phyloP scores from a whole-genome alignment of 2,888 invertebrate species.

The Erebia palarica region DNA sequence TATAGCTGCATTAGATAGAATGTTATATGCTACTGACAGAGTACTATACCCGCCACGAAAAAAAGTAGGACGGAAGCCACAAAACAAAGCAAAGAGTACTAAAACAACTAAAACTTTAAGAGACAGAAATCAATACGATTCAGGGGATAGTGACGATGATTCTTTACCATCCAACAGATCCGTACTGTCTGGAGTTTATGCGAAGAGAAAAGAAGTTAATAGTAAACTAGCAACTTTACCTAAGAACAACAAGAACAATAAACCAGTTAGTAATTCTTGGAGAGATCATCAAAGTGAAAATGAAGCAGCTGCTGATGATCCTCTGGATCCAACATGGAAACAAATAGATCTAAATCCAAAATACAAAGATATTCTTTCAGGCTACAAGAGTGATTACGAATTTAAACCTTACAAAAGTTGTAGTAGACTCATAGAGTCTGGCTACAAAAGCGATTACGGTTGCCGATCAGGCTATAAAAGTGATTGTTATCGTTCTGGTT shows the following conservation, averaged over 20 bases:
- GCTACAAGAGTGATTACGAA: conserved; percentile 84
- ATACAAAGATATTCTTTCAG: conserved; percentile 83
- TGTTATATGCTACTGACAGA: conserved; percentile 88
- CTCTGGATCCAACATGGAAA: conserved; percentile 84
- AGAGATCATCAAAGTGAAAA: conserved; percentile 78
- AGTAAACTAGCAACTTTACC: conserved; percentile 70
- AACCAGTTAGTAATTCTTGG: conserved; percentile 70
- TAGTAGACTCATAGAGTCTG: conserved; percentile 80
- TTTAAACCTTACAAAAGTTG: conserved; percentile 79
- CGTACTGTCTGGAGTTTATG: conserved; percentile 77
- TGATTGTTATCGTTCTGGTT: conserved; percentile 80
- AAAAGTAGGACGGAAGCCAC: conserved; percentile 86
- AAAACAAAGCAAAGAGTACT: conserved; percentile 66
- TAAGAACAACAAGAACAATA: conserved; percentile 64
- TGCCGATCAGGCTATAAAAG: conserved; percentile 78
- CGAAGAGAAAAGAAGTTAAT: conserved; percentile 77
- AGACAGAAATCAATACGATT: conserved; percentile 75
- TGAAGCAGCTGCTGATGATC: conserved; percentile 79
- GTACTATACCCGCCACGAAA: conserved; percentile 90
- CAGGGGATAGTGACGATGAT: conserved; percentile 69
- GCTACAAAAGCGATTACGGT: conserved; percentile 84
- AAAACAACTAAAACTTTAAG: conserved; percentile 67
- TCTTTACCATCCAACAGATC: conserved; percentile 65
- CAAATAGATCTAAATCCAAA: conserved; percentile 85
- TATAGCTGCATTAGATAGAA: conserved; percentile 85